phyloP scores from a whole-genome alignment of 2,888 invertebrate species.

The Dynastes tityus region DNA sequence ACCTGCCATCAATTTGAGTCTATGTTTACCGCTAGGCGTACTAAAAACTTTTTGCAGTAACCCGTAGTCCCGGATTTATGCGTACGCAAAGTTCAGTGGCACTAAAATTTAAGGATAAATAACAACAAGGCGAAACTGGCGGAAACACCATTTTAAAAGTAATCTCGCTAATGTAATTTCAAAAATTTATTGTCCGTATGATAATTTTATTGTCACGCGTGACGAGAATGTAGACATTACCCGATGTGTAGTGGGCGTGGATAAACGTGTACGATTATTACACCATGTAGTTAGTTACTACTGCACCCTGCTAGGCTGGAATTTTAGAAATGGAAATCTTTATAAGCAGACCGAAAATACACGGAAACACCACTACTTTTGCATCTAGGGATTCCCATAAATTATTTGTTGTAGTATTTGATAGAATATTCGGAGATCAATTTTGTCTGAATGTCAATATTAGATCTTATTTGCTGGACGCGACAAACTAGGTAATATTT shows the following conservation, averaged over 20 bases:
- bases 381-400: too few species aligned
- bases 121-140: neutral
- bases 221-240: constrained; percentile 27
- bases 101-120: constrained; percentile 16
- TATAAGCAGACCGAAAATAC: neutral
- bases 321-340: constrained; percentile 15
- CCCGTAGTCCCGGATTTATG: constrained; percentile 18
- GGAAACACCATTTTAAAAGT: constrained; percentile 33
- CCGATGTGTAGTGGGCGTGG: constrained; percentile 25
- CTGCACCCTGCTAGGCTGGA: neutral
- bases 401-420: too few species aligned
- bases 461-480: too few species aligned
- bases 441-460: too few species aligned
- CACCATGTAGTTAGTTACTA: neutral
- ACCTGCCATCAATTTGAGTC: constrained; percentile 6
- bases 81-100: constrained; percentile 13
- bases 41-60: constrained; percentile 22
- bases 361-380: neutral
- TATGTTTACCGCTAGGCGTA: constrained; percentile 9
- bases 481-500: too few species aligned
- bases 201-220: constrained; percentile 41
- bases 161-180: constrained; percentile 42
- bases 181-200: constrained; percentile 43
- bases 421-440: too few species aligned
- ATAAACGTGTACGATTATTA: constrained; percentile 6